Percentiles rank a stretch among this genome's conserved stretches.
Conservation (phyloP, 2,888 invertebrate genomes). For the Corythucha ciliata region DNA sequence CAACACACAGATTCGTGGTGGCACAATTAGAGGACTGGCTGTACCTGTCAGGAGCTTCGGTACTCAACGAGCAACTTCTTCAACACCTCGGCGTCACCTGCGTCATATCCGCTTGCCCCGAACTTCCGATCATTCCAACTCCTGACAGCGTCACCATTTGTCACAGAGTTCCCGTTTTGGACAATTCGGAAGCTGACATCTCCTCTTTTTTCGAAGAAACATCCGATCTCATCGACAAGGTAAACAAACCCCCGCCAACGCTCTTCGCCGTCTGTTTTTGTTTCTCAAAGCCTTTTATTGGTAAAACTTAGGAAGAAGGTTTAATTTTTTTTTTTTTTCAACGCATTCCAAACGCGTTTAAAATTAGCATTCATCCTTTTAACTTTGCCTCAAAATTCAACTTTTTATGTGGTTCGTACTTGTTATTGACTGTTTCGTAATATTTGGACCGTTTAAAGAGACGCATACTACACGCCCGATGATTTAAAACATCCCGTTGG, state of each 20-base stretch:
- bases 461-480: no score
- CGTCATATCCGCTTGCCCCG: conserved; percentile 73
- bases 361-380: no score
- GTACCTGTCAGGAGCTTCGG: conserved; percentile 71
- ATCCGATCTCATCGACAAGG: conserved; percentile 67
- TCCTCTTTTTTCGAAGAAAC: conserved; percentile 64
- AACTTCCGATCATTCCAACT: conserved; percentile 60
- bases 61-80: conserved; percentile 57
- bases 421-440: no score
- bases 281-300: no score
- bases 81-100: conserved; percentile 60
- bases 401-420: no score
- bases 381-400: no score
- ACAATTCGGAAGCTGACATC: conserved; percentile 63
- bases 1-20: conserved; percentile 47
- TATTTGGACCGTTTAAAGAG: no score
- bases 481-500: no score
- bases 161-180: conserved; percentile 62
- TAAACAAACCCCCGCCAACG: conserved; percentile 37
- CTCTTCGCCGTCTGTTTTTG: no score
- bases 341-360: no score
- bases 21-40: conserved; percentile 61
- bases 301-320: no score
- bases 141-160: conserved; percentile 48
- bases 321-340: no score